Evolutionary conservation across 2,797 vertebrate genomes (phyloP), one percentile per base, ranked within the genome.

Genomic region (Arnoldichthys spilopterus): DNA sequence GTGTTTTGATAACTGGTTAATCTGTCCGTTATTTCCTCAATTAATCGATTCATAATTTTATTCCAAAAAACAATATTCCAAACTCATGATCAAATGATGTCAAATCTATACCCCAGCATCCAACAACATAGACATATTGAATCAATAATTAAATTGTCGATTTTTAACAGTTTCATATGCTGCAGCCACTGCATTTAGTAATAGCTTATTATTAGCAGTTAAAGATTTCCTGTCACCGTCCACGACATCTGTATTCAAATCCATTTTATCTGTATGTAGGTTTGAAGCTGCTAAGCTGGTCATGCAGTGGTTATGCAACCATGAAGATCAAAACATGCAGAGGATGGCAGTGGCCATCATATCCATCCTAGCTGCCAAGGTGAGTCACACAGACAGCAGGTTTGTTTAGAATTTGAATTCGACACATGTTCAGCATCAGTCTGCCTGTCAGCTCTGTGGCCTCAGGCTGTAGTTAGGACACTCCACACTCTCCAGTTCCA

Each of bases 221-320:
- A 51, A 9, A 43, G 22, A 43, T 7, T 58, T 15, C 28, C 53
- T 58, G 26, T 47, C 2, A 1, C n/a, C 61, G 37, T 47, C 43
- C 59, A 15, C 13, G 7, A 40, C 37, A 9, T 40, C 37, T 8
- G 37, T 40, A 40, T 47, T 1, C 12, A 15, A n/a, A n/a, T n/a
- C n/a, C n/a, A n/a, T 70, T 45, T 20, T 58, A 3, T 61, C 24
- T 63, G 24, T 73, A 18, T 78, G 37, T 3, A 99, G 98, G 89
- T 99, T 99, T 90, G 97, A 99, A 92, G 98, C 98, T 68, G 97
- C 98, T 80, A 99, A 99, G 88, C 94, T 99, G 77, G 98, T 99
- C 83, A 99, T 99, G 98, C 98, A 99, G 90, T 99, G 98, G 98
- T 94, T 99, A 64, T 99, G 98, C 87, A 99, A 99, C 92, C 97